Conservation (phyloP, 2,888 invertebrate genomes). For the Leptinotarsa peninsularis region DNA sequence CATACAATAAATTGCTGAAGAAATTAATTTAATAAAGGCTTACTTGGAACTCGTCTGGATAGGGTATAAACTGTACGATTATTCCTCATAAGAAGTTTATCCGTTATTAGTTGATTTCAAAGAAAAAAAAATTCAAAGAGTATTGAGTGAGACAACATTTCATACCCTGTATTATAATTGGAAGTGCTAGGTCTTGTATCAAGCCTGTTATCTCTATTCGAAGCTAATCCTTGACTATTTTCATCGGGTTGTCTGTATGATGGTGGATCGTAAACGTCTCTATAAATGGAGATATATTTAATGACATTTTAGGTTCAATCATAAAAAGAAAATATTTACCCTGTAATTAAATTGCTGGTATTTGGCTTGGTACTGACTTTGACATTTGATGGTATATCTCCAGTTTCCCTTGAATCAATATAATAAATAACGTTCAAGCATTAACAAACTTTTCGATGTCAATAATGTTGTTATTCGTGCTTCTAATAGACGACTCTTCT, state of each 20-base stretch:
- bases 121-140: background rate
- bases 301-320: too few species aligned
- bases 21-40: too few species aligned
- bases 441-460: too few species aligned
- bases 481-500: too few species aligned
- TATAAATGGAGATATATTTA: constrained; percentile 8
- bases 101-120: background rate
- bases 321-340: constrained; percentile 4
- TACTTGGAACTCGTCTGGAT: background rate
- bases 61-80: background rate
- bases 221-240: background rate
- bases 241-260: background rate
- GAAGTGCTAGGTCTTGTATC: background rate
- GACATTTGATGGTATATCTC: background rate
- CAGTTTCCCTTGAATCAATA: background rate
- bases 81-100: background rate
- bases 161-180: constrained; percentile 5
- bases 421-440: too few species aligned
- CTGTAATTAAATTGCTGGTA: background rate
- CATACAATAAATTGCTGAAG: too few species aligned
- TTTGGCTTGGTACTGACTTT: background rate
- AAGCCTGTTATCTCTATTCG: background rate
- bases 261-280: constrained; percentile 12
- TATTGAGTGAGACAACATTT: background rate
- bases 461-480: too few species aligned